These are phyloP conservation scores for Galaxea fascicularis DNA, from an alignment of 92 coral and sea anemone species.

Conservation along the genomic window DNA sequence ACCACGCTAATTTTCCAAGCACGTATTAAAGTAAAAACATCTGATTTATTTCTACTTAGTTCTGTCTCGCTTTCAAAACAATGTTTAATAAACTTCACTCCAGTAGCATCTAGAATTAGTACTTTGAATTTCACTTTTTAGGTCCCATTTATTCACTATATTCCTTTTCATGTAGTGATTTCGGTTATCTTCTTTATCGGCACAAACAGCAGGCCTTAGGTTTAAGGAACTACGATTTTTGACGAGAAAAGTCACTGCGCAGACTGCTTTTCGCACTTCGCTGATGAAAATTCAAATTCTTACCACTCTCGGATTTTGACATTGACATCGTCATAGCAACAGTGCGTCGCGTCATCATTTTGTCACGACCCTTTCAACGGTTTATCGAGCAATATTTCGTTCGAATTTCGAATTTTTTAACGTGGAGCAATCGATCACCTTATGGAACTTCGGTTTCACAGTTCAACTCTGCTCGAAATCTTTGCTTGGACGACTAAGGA, in stretches of 20 bases:
- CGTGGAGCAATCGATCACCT: conserved; percentile 90
- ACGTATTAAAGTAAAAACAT: neutral
- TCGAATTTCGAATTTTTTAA: conserved; percentile 99
- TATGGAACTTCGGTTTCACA: conserved; percentile 66
- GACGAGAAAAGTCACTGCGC: neutral
- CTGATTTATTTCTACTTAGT: neutral
- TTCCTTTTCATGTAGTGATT: neutral
- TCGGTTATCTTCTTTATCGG: neutral
- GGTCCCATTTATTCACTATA: neutral
- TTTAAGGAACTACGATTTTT: neutral
- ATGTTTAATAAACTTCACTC: neutral
- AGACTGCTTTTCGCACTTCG: neutral
- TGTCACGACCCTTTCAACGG: conserved; percentile 99
- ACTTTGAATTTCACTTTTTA: neutral
- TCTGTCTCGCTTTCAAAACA: neutral
- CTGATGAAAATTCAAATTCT: conserved; percentile 72
- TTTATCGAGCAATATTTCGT: conserved; percentile 99
- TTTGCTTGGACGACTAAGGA: conserved; percentile 71
- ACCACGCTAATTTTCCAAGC: neutral
- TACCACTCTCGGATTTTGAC: conserved; percentile 65
- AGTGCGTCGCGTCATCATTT: conserved; percentile 99
- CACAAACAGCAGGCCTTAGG: neutral
- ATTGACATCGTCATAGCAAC: conserved; percentile 95
- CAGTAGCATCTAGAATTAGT: neutral
- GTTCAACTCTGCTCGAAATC: conserved; percentile 37